phyloP scores from a whole-genome alignment of 2,797 vertebrate genomes.

The Sciurus vulgaris region DNA sequence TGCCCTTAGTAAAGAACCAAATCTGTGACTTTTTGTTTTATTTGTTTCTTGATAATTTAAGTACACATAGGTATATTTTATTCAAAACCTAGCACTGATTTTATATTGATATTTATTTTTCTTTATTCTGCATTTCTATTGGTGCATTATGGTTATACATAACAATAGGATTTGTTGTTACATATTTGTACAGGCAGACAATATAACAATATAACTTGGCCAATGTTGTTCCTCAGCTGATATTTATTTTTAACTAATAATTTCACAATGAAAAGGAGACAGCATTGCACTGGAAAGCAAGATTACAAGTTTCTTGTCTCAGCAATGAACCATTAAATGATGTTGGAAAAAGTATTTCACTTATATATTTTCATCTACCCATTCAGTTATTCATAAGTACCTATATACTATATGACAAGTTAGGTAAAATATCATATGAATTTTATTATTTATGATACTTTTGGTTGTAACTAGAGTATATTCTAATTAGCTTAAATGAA shows the following conservation, averaged over 20 bases:
- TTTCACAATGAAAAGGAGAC: not conserved
- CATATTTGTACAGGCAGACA: too few species aligned
- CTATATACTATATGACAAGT: not conserved
- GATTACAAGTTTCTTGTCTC: not conserved
- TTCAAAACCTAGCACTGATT: not conserved
- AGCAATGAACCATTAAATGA: not conserved
- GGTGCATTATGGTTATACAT: too few species aligned
- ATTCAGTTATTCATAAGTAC: not conserved
- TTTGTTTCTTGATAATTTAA: not conserved
- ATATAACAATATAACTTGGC: too few species aligned
- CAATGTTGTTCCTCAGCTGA: too few species aligned
- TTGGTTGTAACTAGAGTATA: not conserved
- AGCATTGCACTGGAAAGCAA: not conserved
- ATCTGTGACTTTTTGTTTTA: not conserved
- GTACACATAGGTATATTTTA: not conserved
- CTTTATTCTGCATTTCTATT: too few species aligned
- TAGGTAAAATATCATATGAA: not conserved
- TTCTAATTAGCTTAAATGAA: not conserved
- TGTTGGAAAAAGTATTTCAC: not conserved
- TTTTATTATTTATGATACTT: not conserved
- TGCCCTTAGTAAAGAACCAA: not conserved
- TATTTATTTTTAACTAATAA: not conserved
- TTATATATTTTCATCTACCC: not conserved
- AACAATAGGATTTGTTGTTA: too few species aligned
- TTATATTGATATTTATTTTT: not conserved